Conservation (phyloP, 2,797 vertebrate species). For the Anabacerthia variegaticeps region DNA sequence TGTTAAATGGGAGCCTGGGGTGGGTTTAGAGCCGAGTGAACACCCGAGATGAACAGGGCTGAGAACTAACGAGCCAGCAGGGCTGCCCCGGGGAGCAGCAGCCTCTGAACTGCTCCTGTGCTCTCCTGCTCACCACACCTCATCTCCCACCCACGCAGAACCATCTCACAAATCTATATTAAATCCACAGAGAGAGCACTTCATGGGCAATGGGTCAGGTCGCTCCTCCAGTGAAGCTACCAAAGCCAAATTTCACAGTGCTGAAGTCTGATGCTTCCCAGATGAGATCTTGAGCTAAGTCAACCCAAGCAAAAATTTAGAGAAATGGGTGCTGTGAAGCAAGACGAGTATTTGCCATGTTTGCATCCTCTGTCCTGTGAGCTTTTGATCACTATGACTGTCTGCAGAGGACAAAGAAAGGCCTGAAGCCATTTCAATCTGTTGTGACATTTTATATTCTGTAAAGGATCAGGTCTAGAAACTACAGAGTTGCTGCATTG, state of each 20-base stretch:
- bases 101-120: neutral
- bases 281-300: neutral
- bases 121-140: neutral
- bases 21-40: neutral
- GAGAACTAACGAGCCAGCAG: conserved; percentile 22
- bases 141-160: neutral
- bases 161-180: neutral
- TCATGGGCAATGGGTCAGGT: neutral
- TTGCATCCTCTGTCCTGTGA: neutral
- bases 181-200: neutral
- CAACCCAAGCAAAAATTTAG: neutral
- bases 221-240: neutral
- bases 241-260: neutral
- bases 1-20: neutral
- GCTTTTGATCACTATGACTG: neutral
- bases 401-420: neutral
- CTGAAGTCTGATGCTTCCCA: neutral
- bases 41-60: neutral
- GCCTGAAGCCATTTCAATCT: neutral
- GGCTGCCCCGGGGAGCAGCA: neutral
- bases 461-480: neutral
- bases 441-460: neutral
- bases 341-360: neutral
- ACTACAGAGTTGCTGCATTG: neutral
- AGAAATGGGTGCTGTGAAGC: neutral